Conservation (phyloP, 2,888 invertebrate genomes). For the Pyralis farinalis region DNA sequence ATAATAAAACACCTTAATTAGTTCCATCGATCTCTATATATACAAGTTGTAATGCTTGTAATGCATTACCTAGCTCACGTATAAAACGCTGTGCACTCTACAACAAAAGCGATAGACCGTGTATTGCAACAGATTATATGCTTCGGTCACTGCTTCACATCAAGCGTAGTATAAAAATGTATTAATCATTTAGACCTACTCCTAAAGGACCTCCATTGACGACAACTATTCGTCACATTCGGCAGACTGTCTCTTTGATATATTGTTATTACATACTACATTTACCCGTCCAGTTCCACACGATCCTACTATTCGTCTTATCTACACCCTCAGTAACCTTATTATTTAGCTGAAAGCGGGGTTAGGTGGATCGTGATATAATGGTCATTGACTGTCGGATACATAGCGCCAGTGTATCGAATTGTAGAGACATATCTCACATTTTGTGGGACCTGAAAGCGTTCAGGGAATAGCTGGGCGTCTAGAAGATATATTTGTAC, state of each 20-base stretch:
- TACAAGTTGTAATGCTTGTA: too few species aligned
- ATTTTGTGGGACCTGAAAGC: neutral
- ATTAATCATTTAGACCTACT: slow-evolving; percentile 18
- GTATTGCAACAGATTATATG: too few species aligned
- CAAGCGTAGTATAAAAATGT: neutral
- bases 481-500: too few species aligned
- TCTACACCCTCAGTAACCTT: too few species aligned
- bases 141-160: too few species aligned
- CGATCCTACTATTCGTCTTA: neutral
- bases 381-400: neutral
- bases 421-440: slow-evolving; percentile 2
- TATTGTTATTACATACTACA: slow-evolving; percentile 45
- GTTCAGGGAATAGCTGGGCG: neutral
- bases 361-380: neutral
- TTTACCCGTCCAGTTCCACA: slow-evolving; percentile 13
- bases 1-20: too few species aligned
- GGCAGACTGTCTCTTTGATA: slow-evolving; percentile 46
- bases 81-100: too few species aligned
- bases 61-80: too few species aligned
- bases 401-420: neutral
- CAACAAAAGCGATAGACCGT: too few species aligned
- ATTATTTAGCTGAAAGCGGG: neutral
- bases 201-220: slow-evolving; percentile 34
- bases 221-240: slow-evolving; percentile 48
- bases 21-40: too few species aligned